Evolutionary conservation across 2,797 vertebrate species (phyloP).

Genomic region (Eulemur mongoz): DNA sequence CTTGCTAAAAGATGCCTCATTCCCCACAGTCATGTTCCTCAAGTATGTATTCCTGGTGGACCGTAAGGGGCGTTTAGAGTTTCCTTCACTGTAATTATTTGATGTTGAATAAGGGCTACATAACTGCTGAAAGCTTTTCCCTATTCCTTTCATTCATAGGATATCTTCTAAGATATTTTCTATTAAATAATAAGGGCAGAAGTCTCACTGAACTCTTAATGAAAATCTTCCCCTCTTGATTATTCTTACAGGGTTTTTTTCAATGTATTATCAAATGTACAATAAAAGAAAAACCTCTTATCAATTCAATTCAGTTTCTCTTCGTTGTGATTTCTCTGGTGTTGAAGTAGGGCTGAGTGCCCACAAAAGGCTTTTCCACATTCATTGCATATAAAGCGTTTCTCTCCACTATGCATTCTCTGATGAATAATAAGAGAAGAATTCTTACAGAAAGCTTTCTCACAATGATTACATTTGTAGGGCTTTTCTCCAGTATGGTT

Average conservation of each 20-base stretch:
- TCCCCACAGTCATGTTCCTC: neutral
- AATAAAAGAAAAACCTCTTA: neutral
- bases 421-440: slow-evolving; percentile 75
- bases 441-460: slow-evolving; percentile 89
- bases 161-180: slow-evolving; percentile 48
- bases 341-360: slow-evolving; percentile 66
- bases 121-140: neutral
- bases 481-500: slow-evolving; percentile 91
- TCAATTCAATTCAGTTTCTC: slow-evolving; percentile 52
- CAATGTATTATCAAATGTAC: neutral
- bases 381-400: slow-evolving; percentile 67
- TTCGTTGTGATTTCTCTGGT: slow-evolving; percentile 65
- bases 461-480: slow-evolving; percentile 88
- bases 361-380: slow-evolving; percentile 72
- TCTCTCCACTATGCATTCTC: slow-evolving; percentile 77
- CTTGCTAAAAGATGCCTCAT: neutral
- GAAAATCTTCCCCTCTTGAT: neutral
- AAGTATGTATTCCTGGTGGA: neutral
- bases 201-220: neutral
- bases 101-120: neutral
- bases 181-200: neutral
- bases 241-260: neutral
- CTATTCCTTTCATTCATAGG: neutral
- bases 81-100: neutral
- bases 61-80: neutral